phyloP scores from a whole-genome alignment of 92 coral and sea anemone genomes.

The Metridium senile region DNA sequence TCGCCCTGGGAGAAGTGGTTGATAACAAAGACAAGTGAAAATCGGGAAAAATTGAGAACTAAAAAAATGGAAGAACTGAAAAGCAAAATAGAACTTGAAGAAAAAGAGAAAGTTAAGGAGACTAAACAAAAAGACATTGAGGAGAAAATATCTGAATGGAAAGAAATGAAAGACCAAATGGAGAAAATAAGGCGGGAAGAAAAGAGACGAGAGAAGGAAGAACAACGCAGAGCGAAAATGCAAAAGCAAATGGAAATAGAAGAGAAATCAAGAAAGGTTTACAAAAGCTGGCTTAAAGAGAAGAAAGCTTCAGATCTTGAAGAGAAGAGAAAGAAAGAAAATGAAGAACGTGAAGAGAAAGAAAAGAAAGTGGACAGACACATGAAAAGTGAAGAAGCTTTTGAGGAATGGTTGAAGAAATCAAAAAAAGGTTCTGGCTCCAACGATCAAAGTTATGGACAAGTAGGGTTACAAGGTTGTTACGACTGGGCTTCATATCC shows the following conservation, averaged over 20 bases:
- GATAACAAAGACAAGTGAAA: slow-evolving; percentile 70
- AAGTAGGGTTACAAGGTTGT: slow-evolving; percentile 80
- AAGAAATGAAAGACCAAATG: slow-evolving; percentile 49
- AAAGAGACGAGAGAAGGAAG: slow-evolving; percentile 28
- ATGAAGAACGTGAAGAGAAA: slow-evolving; percentile 54
- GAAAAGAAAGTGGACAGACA: slow-evolving; percentile 70
- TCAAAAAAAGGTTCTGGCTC: slow-evolving; percentile 58
- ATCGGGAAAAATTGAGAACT: slow-evolving; percentile 58
- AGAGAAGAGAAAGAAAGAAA: slow-evolving; percentile 49
- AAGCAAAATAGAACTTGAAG: slow-evolving; percentile 44
- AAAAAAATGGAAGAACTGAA: slow-evolving; percentile 47
- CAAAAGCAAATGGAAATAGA: slow-evolving; percentile 59
- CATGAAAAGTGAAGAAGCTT: slow-evolving; percentile 80
- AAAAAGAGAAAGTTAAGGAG: slow-evolving; percentile 44
- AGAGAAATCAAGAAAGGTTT: slow-evolving; percentile 71
- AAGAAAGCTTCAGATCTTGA: slow-evolving; percentile 58
- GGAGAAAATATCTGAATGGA: slow-evolving; percentile 69
- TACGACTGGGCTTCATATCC: slow-evolving; percentile 99
- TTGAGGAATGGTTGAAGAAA: slow-evolving; percentile 74
- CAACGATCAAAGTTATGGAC: slow-evolving; percentile 63
- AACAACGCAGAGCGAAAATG: slow-evolving; percentile 46
- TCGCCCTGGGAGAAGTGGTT: slow-evolving; percentile 98
- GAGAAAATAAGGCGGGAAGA: slow-evolving; percentile 51
- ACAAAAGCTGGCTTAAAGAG: slow-evolving; percentile 68
- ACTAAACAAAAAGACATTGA: slow-evolving; percentile 50